A percentile compares a stretch with the other conserved stretches of the same genome.
These are phyloP conservation scores for Atherinomorus stipes DNA, from an alignment of 2,113 vertebrate genomes.

Conservation along the genomic window DNA sequence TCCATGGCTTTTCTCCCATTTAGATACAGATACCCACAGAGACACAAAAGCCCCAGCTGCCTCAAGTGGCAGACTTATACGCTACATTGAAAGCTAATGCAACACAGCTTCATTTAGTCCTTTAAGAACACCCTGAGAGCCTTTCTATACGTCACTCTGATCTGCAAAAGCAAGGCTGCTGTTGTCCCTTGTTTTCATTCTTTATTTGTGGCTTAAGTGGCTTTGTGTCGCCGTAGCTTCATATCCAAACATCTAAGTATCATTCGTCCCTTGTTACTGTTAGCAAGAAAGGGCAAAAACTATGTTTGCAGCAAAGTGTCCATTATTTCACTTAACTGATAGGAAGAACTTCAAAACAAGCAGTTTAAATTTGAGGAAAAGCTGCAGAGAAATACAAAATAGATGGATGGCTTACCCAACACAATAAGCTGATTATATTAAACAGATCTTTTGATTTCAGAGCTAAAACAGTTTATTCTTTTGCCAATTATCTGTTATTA, in stretches of 20 bases:
- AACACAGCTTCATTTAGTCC: slow-evolving; percentile 69
- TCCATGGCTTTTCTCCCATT: slow-evolving; percentile 68
- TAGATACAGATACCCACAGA: slow-evolving; percentile 69
- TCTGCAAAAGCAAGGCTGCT: not conserved
- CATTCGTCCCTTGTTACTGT: too few relatives aligned
- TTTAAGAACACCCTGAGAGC: slow-evolving; percentile 54
- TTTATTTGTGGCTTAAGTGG: not conserved
- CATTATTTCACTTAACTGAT: not conserved
- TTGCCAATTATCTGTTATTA: too few relatives aligned
- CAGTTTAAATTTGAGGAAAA: not conserved
- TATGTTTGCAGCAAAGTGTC: too few relatives aligned
- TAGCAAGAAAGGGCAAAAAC: too few relatives aligned
- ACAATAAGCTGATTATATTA: not conserved
- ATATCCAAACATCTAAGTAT: too few relatives aligned
- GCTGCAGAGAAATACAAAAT: not conserved
- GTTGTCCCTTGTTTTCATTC: not conserved
- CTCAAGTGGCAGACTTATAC: slow-evolving; percentile 61
- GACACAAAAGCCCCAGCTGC: slow-evolving; percentile 77
- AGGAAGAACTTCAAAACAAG: not conserved
- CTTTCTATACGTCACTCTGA: slow-evolving; percentile 49
- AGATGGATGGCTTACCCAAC: not conserved
- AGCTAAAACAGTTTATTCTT: too few relatives aligned
- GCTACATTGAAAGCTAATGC: slow-evolving; percentile 64
- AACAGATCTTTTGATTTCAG: not conserved
- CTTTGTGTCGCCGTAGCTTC: not conserved